Evolutionary conservation across 2,797 vertebrate genomes (phyloP).

Genomic region (Diglossa cyanea): DNA sequence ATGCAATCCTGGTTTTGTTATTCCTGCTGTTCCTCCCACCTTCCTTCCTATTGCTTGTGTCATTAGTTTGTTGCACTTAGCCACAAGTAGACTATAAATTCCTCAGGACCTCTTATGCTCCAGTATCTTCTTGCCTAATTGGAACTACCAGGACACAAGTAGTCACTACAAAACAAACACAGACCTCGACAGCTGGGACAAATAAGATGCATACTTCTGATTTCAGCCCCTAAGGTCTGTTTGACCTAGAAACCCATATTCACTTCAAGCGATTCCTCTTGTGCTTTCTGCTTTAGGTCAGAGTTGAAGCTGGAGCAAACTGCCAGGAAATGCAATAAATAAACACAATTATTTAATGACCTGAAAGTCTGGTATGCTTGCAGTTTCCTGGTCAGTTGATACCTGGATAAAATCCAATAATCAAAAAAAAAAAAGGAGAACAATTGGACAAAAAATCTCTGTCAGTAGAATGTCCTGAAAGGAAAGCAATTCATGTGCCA

Average conservation of each 20-base stretch:
- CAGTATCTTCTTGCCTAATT: background rate
- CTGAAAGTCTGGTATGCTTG: background rate
- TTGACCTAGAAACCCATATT: constrained; percentile 50
- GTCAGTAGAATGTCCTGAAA: background rate
- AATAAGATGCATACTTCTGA: background rate
- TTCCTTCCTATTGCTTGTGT: constrained; percentile 24
- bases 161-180: background rate
- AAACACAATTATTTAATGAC: background rate
- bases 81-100: background rate
- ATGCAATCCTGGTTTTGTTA: constrained; percentile 2
- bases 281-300: constrained; percentile 2
- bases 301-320: background rate
- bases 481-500: background rate
- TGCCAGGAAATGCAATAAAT: background rate
- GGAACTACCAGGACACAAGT: background rate
- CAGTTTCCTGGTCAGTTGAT: background rate
- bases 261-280: background rate
- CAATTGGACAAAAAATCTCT: background rate
- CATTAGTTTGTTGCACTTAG: background rate
- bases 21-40: constrained; percentile 7
- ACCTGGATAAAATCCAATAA: background rate
- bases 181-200: background rate
- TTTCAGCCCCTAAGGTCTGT: background rate
- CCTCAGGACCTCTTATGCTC: background rate
- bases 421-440: background rate